Evolutionary conservation across 2,888 invertebrate genomes (phyloP), one percentile per base, ranked within the genome.

Genomic region (Rotaria socialis): DNA sequence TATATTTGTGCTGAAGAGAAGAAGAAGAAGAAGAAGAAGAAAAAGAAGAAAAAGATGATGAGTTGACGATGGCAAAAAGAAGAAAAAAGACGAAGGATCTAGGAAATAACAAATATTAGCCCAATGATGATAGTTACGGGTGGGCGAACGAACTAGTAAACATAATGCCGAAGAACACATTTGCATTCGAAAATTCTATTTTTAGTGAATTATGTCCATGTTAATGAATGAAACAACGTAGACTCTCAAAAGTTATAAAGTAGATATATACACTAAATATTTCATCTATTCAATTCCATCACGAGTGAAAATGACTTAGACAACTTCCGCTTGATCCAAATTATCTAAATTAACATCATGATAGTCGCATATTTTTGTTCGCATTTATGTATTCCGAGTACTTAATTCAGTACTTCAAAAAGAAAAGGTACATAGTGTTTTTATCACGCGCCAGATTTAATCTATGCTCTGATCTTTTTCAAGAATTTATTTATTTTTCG

Each of bases 61-160:
- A 56, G n/a, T n/a, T 24, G 56, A 24, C 6, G 56, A 24, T 22
- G 56, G 8, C 22, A 16, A 35, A 16, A 35, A 67, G 67, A 67
- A 67, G 67, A 67, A 67, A 67, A 67, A 2, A 67, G 27, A 35
- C 67, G 67, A 35, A 19, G 67, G 35, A 67, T 35, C 67, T 67
- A 35, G 35, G 35, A 35, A 67, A 67, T 67, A 67, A 67, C 67
- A 67, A 67, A 2, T 67, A 35, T 35, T 67, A 67, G 19, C 35
- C 67, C 11, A 67, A 67, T 67, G 67, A 67, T 67, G 67, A 67
- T 67, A 67, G 67, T 67, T 67, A 19, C 14, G 67, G 35, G 67
- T 67, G 67, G 67, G 67, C 67, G 67, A 67, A 67, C 35, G 35
- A 67, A 41, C 27, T 35, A 67, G 35, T 67, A 67, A 67, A 67